Evolutionary conservation across 2,888 invertebrate genomes (phyloP).

Genomic region (Limnephilus auricula): DNA sequence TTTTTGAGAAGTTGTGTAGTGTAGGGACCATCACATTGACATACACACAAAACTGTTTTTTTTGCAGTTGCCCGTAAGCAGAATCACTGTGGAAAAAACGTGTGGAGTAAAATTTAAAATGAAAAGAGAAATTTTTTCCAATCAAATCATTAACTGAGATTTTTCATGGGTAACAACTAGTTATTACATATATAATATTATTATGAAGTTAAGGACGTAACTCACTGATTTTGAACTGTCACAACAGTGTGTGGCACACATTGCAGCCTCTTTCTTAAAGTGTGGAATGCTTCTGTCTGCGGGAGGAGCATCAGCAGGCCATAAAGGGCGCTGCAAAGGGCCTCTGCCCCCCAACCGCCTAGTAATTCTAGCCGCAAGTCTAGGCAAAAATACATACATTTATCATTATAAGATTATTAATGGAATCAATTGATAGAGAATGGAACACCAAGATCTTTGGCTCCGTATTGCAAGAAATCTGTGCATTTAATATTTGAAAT

Average conservation of each 20-base stretch:
- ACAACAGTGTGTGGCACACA: conserved; percentile 81
- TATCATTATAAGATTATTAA: not conserved
- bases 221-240: conserved; percentile 56
- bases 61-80: too few relatives aligned
- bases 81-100: too few relatives aligned
- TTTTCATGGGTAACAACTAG: too few relatives aligned
- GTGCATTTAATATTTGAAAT: too few relatives aligned
- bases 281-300: conserved; percentile 97
- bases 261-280: conserved; percentile 87
- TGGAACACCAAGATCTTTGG: not conserved
- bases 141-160: too few relatives aligned
- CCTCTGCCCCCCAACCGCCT: conserved; percentile 85
- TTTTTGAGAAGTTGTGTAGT: too few relatives aligned
- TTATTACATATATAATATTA: too few relatives aligned
- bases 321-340: conserved; percentile 92
- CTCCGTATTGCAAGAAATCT: not conserved
- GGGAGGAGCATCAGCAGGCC: conserved; percentile 98
- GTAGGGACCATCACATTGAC: too few relatives aligned
- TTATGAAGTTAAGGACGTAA: not conserved
- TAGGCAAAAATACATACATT: conserved; percentile 70
- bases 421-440: not conserved
- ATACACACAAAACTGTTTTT: too few relatives aligned
- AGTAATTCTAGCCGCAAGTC: conserved; percentile 95
- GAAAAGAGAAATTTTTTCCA: too few relatives aligned
- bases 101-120: too few relatives aligned